phyloP scores from a whole-genome alignment of 2,113 vertebrate genomes.

The Platysteira castanea region DNA sequence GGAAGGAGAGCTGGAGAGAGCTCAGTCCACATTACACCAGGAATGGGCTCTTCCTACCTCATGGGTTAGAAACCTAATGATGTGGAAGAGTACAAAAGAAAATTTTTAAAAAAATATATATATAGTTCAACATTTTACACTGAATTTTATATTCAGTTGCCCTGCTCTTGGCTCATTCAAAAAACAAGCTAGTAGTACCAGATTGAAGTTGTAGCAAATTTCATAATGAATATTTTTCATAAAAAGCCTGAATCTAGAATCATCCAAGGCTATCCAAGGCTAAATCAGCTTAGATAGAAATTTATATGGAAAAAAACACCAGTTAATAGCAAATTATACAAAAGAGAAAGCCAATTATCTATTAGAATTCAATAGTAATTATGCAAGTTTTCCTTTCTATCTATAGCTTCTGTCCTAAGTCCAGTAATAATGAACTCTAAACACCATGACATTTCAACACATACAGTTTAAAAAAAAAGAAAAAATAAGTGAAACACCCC shows the following conservation, averaged over 20 bases:
- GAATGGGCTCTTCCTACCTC: neutral
- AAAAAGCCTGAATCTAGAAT: neutral
- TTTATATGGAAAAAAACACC: neutral
- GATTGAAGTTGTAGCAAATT: neutral
- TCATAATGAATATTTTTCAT: neutral
- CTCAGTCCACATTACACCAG: neutral
- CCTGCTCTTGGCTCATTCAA: neutral
- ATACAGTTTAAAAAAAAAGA: neutral
- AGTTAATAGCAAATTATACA: neutral
- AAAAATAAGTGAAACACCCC: neutral
- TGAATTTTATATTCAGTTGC: neutral
- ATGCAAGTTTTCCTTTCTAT: neutral
- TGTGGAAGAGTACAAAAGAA: neutral
- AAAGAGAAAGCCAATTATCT: neutral
- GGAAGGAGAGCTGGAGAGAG: neutral
- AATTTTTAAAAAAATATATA: neutral
- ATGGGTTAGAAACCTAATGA: neutral
- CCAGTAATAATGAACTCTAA: neutral
- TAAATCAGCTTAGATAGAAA: neutral
- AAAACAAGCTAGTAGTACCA: neutral
- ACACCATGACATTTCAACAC: neutral
- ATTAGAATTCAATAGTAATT: neutral
- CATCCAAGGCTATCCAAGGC: neutral
- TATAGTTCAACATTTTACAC: neutral
- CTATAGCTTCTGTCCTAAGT: neutral